A percentile compares a stretch with the other conserved stretches of the same genome.
Evolutionary conservation across 2,113 vertebrate species (phyloP).

Genomic region (Calonectris borealis): DNA sequence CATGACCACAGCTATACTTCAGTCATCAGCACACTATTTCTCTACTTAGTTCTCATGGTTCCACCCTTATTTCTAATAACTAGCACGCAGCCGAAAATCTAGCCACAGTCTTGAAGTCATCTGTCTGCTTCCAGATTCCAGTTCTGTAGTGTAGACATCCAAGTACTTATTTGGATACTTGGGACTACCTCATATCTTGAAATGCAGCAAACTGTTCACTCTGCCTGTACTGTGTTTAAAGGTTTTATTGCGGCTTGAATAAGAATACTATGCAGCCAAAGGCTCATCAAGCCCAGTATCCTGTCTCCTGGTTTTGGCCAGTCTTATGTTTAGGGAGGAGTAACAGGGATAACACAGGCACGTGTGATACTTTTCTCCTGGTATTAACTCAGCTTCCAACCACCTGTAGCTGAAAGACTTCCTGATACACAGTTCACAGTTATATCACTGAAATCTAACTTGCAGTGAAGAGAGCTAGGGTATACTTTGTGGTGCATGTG

Average conservation of each 20-base stretch:
- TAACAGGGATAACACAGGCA: background rate
- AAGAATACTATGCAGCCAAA: background rate
- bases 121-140: background rate
- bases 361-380: background rate
- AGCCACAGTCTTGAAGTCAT: background rate
- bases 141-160: background rate
- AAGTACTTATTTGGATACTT: background rate
- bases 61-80: background rate
- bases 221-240: background rate
- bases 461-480: background rate
- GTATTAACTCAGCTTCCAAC: background rate
- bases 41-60: background rate
- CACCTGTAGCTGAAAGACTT: background rate
- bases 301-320: background rate
- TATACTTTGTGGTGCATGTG: accelerated
- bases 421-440: background rate
- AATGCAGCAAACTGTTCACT: background rate
- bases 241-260: background rate
- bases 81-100: background rate
- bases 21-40: background rate
- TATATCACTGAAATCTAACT: background rate
- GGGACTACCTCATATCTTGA: background rate
- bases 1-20: background rate
- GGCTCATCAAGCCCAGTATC: background rate
- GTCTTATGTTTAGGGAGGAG: background rate